Evolutionary conservation across 2,113 vertebrate species (phyloP).

Genomic region (Atractosteus spatula): DNA sequence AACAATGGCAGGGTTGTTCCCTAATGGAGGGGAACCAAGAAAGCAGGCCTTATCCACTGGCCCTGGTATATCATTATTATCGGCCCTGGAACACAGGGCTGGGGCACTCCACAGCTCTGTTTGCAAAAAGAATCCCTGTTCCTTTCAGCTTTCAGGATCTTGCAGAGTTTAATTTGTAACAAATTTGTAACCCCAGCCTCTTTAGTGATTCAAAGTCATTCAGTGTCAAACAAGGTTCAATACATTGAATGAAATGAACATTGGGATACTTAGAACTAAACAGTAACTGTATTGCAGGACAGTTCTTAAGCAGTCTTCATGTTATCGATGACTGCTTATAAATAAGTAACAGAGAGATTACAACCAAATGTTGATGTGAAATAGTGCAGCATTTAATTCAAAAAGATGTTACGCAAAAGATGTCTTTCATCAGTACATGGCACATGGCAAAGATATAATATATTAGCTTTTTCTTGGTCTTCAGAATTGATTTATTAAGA

Average conservation of each 20-base stretch:
- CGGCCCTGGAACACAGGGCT: constrained; percentile 59
- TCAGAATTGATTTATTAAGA: too few relatives aligned
- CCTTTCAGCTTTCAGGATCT: constrained; percentile 62
- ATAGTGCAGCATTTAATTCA: too few relatives aligned
- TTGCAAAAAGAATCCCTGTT: constrained; percentile 65
- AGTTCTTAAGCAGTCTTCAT: too few relatives aligned
- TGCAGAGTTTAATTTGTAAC: constrained; percentile 77
- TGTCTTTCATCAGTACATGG: too few relatives aligned
- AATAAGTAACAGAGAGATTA: too few relatives aligned
- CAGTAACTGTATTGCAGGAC: too few relatives aligned
- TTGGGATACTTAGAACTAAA: constrained; percentile 22
- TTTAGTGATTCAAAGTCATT: constrained; percentile 48
- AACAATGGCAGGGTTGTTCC: constrained; percentile 87
- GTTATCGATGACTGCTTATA: too few relatives aligned
- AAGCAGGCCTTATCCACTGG: constrained; percentile 70
- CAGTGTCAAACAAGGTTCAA: constrained; percentile 48
- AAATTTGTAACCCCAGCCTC: constrained; percentile 72
- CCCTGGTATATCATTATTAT: constrained; percentile 76
- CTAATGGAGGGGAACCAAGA: constrained; percentile 72
- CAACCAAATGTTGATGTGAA: too few relatives aligned
- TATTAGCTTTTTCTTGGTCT: too few relatives aligned
- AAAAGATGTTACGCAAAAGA: too few relatives aligned
- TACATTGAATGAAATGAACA: constrained; percentile 27
- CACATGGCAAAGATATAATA: too few relatives aligned
- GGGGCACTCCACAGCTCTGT: constrained; percentile 59